Base-by-base conservation (phyloP, 2,113 vertebrate species). In the Lathamus discolor region DNA sequence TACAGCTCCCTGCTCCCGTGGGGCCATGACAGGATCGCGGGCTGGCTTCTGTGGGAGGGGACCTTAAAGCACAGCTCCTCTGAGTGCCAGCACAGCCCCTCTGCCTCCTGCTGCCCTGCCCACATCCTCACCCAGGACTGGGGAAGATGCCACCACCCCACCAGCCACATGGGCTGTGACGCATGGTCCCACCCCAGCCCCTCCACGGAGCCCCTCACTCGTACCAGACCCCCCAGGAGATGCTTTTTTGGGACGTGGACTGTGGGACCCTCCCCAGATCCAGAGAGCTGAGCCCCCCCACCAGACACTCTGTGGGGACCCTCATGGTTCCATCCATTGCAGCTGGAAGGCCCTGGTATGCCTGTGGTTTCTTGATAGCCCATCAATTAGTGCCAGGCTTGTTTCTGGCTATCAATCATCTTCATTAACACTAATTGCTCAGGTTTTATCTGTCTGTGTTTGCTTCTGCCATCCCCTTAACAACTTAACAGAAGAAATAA, bases 161-260 rank as follows among this genome's bases (percentile, higher is more conserved):
- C 13, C 55, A 59, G 33, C 20, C 55, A 12, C 49, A 17, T 1
- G 2, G 49, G 48, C 68, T 63, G 48, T 22, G 27, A 25, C 20
- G 5, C 31, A 10, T 1, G 1, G 39, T 44, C 39, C 68, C 0
- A 1, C 20, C 31, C 37, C 46, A 29, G 55, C 20, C 10, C 1
- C 39, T 3, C 27, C 1, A 0, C 6, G n/a, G 41, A 39, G 49
- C n/a, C 23, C 61, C 8, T 10, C 37, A 4, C 27, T 44, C 25
- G 6, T 24, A 7, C 55, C 3, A 3, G 37, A 44, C 39, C 57
- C 22, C 27, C 11, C 33, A 10, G 39, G 7, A 74, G 33, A 49
- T 20, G 20, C n/a, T 7, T 41, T 41, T 15, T 41, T 0, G 7
- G 29, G n/a, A n/a, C 41, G 33, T 20, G 6, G 16, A 7, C 20